Evolutionary conservation across 2,113 vertebrate species (phyloP).

Genomic region (Alosa alosa): DNA sequence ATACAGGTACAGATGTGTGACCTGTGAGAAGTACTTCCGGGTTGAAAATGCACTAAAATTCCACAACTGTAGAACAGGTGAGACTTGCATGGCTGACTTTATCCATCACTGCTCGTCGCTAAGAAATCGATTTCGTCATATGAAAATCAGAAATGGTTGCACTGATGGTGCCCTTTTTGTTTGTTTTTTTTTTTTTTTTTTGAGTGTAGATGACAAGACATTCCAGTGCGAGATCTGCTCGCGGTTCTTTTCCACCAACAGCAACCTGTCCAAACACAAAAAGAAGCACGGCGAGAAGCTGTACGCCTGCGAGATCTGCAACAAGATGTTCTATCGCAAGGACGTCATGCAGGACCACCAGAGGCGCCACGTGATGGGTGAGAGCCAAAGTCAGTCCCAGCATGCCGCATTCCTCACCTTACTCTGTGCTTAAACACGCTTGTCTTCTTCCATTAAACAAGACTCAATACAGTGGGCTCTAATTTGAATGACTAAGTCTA

Average conservation of each 20-base stretch:
- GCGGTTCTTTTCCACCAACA: slow-evolving; percentile 98
- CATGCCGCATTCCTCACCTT: no score
- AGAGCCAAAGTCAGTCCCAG: slow-evolving; percentile 28
- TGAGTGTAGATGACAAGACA: slow-evolving; percentile 90
- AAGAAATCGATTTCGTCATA: not conserved
- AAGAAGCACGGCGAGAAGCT: slow-evolving; percentile 99
- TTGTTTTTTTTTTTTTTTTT: not conserved
- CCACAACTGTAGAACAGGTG: slow-evolving; percentile 98
- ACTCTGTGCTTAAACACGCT: no score
- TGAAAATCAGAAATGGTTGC: not conserved
- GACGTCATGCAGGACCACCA: slow-evolving; percentile 98
- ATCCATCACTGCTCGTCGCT: not conserved
- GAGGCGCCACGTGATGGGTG: slow-evolving; percentile 88
- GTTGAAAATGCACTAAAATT: slow-evolving; percentile 93
- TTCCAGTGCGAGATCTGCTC: slow-evolving; percentile 99
- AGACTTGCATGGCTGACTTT: not conserved
- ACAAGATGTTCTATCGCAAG: slow-evolving; percentile 97
- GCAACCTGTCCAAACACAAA: slow-evolving; percentile 98
- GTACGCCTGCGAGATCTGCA: slow-evolving; percentile 93
- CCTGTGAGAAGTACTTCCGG: slow-evolving; percentile 92
- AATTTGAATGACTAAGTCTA: no score
- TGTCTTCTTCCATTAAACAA: no score
- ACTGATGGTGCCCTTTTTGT: not conserved
- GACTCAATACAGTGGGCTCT: no score
- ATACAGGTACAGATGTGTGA: slow-evolving; percentile 87